Percentiles rank a stretch among this genome's conserved stretches.
phyloP scores from a whole-genome alignment of 1,140 invertebrate genomes.

The Nixonia krombeini region DNA sequence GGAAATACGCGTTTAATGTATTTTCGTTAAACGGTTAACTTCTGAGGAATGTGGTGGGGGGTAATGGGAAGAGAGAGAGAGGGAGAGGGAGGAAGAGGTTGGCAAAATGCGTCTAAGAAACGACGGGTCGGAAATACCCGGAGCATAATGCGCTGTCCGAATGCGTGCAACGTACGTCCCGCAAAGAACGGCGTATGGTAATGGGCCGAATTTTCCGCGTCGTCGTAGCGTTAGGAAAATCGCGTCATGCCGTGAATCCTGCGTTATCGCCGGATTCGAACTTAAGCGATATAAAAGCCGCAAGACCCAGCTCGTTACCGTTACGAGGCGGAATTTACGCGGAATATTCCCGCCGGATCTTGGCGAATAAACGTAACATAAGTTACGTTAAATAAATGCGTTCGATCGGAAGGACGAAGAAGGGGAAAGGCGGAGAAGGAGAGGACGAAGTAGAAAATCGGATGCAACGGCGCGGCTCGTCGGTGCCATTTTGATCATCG shows the following conservation, averaged over 20 bases:
- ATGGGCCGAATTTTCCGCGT: conserved; percentile 34
- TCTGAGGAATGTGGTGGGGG: too few relatives aligned
- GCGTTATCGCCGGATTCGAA: conserved; percentile 39
- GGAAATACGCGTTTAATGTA: too few relatives aligned
- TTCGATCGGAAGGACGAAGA: neutral
- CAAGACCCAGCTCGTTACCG: conserved; percentile 32
- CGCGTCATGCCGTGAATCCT: conserved; percentile 35
- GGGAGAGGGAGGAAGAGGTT: too few relatives aligned
- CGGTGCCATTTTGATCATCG: too few relatives aligned
- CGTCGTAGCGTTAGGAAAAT: conserved; percentile 39
- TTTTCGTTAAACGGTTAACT: too few relatives aligned
- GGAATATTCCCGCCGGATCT: conserved; percentile 16
- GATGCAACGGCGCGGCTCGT: too few relatives aligned
- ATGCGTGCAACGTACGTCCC: conserved; percentile 42
- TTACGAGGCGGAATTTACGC: conserved; percentile 29
- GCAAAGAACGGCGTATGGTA: conserved; percentile 44
- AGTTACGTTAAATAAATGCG: neutral
- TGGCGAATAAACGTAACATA: too few relatives aligned
- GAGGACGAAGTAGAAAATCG: too few relatives aligned
- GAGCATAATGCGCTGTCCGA: conserved; percentile 34
- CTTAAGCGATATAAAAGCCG: conserved; percentile 39
- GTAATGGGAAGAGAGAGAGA: too few relatives aligned
- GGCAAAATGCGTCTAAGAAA: too few relatives aligned
- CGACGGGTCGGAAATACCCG: too few relatives aligned
- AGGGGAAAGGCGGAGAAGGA: neutral